Evolutionary conservation across 2,888 invertebrate species (phyloP), one percentile per base, ranked within the genome.

Genomic region (Seira musarum): DNA sequence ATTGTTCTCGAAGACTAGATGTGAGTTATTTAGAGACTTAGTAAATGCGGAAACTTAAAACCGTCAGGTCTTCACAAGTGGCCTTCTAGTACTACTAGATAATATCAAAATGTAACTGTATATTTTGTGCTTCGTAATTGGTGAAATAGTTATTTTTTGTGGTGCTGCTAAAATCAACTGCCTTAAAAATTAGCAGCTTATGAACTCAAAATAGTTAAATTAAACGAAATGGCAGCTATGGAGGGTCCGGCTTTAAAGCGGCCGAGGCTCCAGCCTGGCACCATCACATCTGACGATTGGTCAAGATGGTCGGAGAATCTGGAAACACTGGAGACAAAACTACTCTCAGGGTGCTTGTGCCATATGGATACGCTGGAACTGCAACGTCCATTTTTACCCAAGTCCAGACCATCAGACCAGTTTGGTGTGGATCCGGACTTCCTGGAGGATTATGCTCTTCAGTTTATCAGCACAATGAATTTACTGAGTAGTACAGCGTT

Each of bases 381-480:
- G 19, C 85, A 85, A 49, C 80, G 86, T 17, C 86, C 86, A 10
- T 57, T 82, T 30, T 40, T 83, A 61, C 78, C 81, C 70, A 72
- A 69, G 57, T 53, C 72, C 13, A 66, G 74, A 61, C 46, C 68
- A 25, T 1, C 61, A 1, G 69, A 65, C 22, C 67, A 61, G 13
- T 49, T 57, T 60, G 65, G 25, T 10, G 61, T 73, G 1, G 77
- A 72, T 90, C 91, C 73, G 91, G 92, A 88, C 73, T 93, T 93
- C 92, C 91, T 92, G 53, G 90, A 91, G n/a, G 91, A 92, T 83
- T 91, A 92, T 87, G 90, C 94, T 3, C 88, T 96, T 60, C 93
- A 95, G 87, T 95, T 95, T 88, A 90, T 96, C 82, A 95, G 95
- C 80, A 94, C 94, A 84, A 91, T 96, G 87, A 95, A 96, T 87